Base-by-base conservation (phyloP, 2,888 invertebrate species). In the Metellina segmentata region DNA sequence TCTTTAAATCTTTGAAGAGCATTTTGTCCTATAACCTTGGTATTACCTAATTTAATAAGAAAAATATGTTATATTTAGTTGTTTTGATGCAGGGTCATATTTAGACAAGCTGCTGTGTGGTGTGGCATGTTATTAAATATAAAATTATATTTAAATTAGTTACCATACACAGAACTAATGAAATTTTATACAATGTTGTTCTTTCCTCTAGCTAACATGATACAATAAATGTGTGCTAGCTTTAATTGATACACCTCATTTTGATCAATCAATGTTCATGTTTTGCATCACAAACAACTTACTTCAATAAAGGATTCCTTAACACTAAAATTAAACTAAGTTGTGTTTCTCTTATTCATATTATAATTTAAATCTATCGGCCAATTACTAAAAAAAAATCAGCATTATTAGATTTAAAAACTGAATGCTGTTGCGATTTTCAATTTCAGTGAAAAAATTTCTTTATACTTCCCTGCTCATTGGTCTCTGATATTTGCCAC, bases 1-100 rank as follows among this genome's bases (percentile, higher is more conserved):
- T 97, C 97, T 96, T 99, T 96, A 94, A 96, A 96, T 89, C 95
- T 95, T 94, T 96, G 96, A 75, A 96, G 94, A 74, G 96, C 96
- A 92, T 95, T 94, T 95, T 99, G 99, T 0, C 98, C 97, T 93
- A 99, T 98, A 0, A 99, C 99, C 93, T 99, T 96, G 0, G 99
- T 99, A 95, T 99, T 99, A 19, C 96, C 96, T 96, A 93, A 11
- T 79, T 52, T 0, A 0, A 9, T 11, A 49, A 19, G 5, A 20
- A 81, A 9, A 16, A 49, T 72, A 49, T 13, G 11, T 7, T 71
- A 20, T 11, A 16, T 7, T 34, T 8, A 7, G 4, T 48, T 48
- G 48, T 34, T 16, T 34, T 34, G 34, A 34, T 34, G 34, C 34
- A 34, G 34, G 34, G 34, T 4, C 34, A 34, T 34, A 11, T 77